Evolutionary conservation across 2,888 invertebrate genomes (phyloP), one percentile per base, ranked within the genome.

Genomic region (Drosophila tanythrix): DNA sequence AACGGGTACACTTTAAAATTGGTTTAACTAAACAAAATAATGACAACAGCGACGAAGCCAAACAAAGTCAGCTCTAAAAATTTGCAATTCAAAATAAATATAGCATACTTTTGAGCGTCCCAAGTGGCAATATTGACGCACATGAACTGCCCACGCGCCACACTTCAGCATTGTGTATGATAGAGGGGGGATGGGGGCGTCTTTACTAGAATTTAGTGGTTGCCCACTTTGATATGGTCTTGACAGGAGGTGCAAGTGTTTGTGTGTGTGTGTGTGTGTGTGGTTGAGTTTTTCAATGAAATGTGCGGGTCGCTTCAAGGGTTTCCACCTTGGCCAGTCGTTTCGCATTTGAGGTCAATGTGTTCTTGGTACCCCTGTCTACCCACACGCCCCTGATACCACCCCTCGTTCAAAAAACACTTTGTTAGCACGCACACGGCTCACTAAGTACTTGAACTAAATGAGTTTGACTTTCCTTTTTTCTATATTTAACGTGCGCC

Each of bases 321-420:
- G 70, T 68, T 53, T 67, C 78, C 59, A 70, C 78, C 72, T 78
- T 76, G 78, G 62, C 25, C 66, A 57, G 59, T 50, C 66, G 60
- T 66, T 70, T 43, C 38, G 59, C 62, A 40, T 71, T 89, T 89
- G 84, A 85, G 84, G 84, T 89, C 84, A 89, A 89, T 85, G 84
- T 84, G 84, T 89, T 89, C 87, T 86, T 75, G 79, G 65, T 66
- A 38, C 58, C 25, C 61, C 33, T 40, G 36, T 36, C 38, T 8
- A 38, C 5, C n/a, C 5, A n/a, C 38, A 33, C n/a, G 10, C 27
- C 27, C 18, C 27, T 1, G 10, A 27, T 50, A 18, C 3, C 1
- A 5, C 13, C n/a, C 15, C 15, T 15, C n/a, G 31, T 15, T 29
- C 21, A 25, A 46, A 21, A 25, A 59, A 57, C 51, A 82, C 69